Conservation (phyloP, 2,113 vertebrate genomes). For the Hyaena hyaena region DNA sequence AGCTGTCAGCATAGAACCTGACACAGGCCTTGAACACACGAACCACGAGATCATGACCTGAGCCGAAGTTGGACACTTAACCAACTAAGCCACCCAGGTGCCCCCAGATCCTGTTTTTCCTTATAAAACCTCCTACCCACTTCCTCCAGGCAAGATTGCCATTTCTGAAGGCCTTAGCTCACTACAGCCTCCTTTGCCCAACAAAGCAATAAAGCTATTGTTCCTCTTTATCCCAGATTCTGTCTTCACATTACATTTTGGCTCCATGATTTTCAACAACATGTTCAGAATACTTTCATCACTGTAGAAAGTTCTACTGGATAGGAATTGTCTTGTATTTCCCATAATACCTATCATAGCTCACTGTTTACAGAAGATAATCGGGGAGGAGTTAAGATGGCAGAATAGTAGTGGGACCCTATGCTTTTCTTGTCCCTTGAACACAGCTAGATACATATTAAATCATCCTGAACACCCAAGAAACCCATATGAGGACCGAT, state of each 20-base stretch:
- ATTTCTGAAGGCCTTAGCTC: not conserved
- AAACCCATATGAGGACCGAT: too few species aligned
- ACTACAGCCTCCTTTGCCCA: not conserved
- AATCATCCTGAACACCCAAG: too few species aligned
- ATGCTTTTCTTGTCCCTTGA: too few species aligned
- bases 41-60: too few species aligned
- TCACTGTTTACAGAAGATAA: not conserved
- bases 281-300: not conserved
- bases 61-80: too few species aligned
- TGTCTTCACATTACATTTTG: not conserved
- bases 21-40: too few species aligned
- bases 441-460: too few species aligned
- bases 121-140: not conserved
- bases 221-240: not conserved
- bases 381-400: too few species aligned
- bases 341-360: not conserved
- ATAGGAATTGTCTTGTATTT: not conserved
- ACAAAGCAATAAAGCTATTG: not conserved
- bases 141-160: not conserved
- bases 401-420: too few species aligned
- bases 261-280: not conserved
- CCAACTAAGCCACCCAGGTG: too few species aligned
- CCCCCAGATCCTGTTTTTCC: not conserved
- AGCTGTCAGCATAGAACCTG: too few species aligned
- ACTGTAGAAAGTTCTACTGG: not conserved